Conservation (phyloP, 2,797 vertebrate species). For the Graptemys geographica region DNA sequence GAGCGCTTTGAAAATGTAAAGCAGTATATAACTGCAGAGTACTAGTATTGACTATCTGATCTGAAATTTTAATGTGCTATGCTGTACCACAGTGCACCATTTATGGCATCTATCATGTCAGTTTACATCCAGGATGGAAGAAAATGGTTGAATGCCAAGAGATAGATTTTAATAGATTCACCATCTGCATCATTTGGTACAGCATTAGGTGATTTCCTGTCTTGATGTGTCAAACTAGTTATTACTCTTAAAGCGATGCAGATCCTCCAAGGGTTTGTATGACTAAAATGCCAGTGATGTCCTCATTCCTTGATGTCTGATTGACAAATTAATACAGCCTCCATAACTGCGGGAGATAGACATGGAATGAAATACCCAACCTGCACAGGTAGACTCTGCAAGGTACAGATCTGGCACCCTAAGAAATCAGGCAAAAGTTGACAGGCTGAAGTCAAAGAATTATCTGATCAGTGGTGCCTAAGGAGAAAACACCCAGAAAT, state of each 20-base stretch:
- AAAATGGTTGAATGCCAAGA: conserved; percentile 32
- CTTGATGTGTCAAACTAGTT: conserved; percentile 48
- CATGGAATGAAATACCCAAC: neutral
- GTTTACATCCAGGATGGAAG: conserved; percentile 51
- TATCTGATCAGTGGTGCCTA: neutral
- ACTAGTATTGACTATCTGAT: neutral
- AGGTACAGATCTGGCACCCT: neutral
- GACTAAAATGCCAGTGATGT: neutral
- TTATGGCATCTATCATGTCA: conserved; percentile 47
- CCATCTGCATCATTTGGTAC: conserved; percentile 60
- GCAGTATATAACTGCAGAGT: neutral
- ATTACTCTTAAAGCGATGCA: conserved; percentile 18
- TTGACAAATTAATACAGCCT: fast-evolving
- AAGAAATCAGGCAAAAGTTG: neutral
- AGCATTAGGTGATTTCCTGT: conserved; percentile 34
- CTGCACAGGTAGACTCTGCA: neutral
- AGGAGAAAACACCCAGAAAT: neutral
- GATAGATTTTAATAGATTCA: conserved; percentile 46
- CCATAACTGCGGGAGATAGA: neutral
- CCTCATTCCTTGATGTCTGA: neutral
- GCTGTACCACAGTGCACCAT: neutral
- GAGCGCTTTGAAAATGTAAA: neutral
- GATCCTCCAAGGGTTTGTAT: neutral
- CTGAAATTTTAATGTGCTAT: conserved; percentile 18
- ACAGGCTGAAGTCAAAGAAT: neutral